These are phyloP conservation scores for Neodiprion lecontei DNA, from an alignment of 1,140 invertebrate genomes.

Conservation along the genomic window DNA sequence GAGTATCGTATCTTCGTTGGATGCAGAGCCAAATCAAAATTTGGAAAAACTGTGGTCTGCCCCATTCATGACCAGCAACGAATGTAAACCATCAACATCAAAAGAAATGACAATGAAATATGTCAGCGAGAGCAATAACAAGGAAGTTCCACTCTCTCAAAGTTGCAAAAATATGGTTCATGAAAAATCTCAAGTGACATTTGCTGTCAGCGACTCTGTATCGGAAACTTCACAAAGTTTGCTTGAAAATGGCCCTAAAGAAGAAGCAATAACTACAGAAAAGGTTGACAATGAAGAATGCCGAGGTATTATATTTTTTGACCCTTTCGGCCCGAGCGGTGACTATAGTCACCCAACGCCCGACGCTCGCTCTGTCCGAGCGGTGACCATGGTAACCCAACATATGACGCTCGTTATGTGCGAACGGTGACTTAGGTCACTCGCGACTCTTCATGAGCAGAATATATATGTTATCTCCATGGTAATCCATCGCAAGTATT, in stretches of 20 bases:
- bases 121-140: not conserved
- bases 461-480: too few relatives aligned
- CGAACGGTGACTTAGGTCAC: slow-evolving; percentile 18
- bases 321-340: not conserved
- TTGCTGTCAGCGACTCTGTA: not conserved
- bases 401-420: not conserved
- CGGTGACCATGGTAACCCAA: too few relatives aligned
- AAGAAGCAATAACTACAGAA: not conserved
- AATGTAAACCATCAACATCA: not conserved
- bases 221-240: not conserved
- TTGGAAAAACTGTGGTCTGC: slow-evolving; percentile 24
- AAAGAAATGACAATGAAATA: not conserved
- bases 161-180: slow-evolving; percentile 8
- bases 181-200: not conserved
- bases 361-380: too few relatives aligned
- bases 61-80: slow-evolving; percentile 14
- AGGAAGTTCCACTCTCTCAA: not conserved
- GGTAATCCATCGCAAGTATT: too few relatives aligned
- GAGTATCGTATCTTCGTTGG: slow-evolving; percentile 53
- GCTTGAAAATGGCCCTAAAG: not conserved
- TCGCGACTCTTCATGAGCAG: not conserved
- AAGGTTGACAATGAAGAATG: slow-evolving; percentile 17
- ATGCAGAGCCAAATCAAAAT: slow-evolving; percentile 39
- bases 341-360: too few relatives aligned
- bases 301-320: slow-evolving; percentile 5